Evolutionary conservation across 2,888 invertebrate species (phyloP).

Genomic region (Andrena bucephala): DNA sequence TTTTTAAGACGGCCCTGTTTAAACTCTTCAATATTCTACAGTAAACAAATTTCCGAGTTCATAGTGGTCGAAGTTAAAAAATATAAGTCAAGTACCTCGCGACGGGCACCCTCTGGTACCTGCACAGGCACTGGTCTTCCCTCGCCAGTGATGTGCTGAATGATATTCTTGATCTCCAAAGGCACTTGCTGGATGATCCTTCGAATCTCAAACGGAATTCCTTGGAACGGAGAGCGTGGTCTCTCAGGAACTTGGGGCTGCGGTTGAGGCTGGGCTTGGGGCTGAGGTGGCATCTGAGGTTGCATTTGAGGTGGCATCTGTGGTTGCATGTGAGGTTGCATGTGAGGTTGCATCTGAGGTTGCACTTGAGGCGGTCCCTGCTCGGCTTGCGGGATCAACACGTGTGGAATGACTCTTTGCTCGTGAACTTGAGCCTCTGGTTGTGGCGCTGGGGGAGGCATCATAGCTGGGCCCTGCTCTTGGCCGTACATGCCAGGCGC

Average conservation of each 20-base stretch:
- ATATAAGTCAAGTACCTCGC: slow-evolving; percentile 73
- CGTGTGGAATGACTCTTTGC: slow-evolving; percentile 74
- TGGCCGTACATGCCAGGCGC: slow-evolving; percentile 77
- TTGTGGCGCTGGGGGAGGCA: slow-evolving; percentile 73
- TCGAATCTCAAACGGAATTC: slow-evolving; percentile 81
- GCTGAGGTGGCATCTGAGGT: slow-evolving; percentile 60
- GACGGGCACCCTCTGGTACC: slow-evolving; percentile 78
- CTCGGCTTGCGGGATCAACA: slow-evolving; percentile 76
- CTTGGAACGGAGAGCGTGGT: slow-evolving; percentile 81
- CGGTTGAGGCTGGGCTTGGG: slow-evolving; percentile 47
- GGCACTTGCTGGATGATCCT: slow-evolving; percentile 82
- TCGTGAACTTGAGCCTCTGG: slow-evolving; percentile 74
- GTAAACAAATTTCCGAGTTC: too few species aligned
- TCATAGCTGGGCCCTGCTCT: slow-evolving; percentile 77
- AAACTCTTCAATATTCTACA: background rate
- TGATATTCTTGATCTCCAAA: slow-evolving; percentile 80
- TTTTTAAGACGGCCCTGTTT: too few species aligned
- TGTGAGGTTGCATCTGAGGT: slow-evolving; percentile 45
- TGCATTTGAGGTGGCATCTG: slow-evolving; percentile 47
- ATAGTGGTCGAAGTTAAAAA: too few species aligned
- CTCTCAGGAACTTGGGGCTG: slow-evolving; percentile 73
- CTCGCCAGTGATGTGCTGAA: slow-evolving; percentile 80
- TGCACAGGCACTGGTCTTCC: slow-evolving; percentile 72
- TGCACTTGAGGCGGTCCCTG: slow-evolving; percentile 68
- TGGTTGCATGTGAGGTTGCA: slow-evolving; percentile 58